A percentile compares a stretch with the other conserved stretches of the same genome.
These are phyloP conservation scores for Trachymyrmex cornetzi DNA, from an alignment of 1,140 invertebrate species.

Conservation along the genomic window DNA sequence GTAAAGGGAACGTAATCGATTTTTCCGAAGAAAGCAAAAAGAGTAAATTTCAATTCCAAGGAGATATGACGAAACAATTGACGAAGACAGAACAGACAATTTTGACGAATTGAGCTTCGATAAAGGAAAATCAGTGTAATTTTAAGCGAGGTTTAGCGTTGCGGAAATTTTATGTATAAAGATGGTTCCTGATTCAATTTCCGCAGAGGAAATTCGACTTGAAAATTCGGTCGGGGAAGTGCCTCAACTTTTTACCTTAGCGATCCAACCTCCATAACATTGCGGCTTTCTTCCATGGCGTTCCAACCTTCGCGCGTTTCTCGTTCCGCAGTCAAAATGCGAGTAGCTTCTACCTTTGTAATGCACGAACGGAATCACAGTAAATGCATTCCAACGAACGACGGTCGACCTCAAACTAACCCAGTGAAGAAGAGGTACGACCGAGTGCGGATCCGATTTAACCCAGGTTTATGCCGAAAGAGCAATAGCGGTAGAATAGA, in stretches of 20 bases:
- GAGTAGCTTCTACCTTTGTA: slow-evolving; percentile 29
- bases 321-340: neutral
- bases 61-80: neutral
- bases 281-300: neutral
- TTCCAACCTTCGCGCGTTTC: neutral
- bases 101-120: neutral
- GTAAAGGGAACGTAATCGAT: slow-evolving; percentile 18
- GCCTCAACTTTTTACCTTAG: neutral
- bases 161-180: neutral
- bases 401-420: slow-evolving; percentile 66
- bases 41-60: neutral
- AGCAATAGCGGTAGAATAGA: slow-evolving; percentile 26
- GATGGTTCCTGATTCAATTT: neutral
- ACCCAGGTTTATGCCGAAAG: slow-evolving; percentile 45
- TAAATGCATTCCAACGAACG: slow-evolving; percentile 47
- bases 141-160: neutral
- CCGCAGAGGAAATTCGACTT: neutral
- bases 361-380: slow-evolving; percentile 57
- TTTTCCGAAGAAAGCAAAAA: neutral
- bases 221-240: neutral
- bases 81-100: neutral
- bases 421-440: neutral
- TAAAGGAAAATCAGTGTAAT: neutral
- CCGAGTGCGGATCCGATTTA: slow-evolving; percentile 23
- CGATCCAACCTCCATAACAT: neutral